These are phyloP conservation scores for Euleptes europaea DNA, from an alignment of 2,113 vertebrate genomes.

Conservation along the genomic window DNA sequence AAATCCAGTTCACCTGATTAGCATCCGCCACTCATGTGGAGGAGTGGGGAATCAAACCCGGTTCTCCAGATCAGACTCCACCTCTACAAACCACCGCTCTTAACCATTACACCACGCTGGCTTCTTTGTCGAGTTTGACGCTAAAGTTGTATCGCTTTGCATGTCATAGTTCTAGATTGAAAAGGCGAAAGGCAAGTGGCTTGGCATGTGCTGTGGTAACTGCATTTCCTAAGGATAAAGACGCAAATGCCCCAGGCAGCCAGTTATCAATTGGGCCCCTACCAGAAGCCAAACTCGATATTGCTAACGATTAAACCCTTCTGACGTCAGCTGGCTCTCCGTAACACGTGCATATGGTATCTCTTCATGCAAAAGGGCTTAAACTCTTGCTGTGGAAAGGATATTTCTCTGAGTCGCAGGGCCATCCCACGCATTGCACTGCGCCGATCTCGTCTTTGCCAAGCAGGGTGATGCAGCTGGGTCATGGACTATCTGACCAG, in stretches of 20 bases:
- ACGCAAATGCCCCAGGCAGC: not conserved
- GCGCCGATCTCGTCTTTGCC: too few species aligned
- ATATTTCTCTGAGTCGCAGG: too few species aligned
- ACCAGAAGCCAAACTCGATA: slow-evolving; percentile 7
- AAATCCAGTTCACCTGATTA: too few species aligned
- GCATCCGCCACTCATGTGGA: too few species aligned
- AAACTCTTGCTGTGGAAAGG: not conserved
- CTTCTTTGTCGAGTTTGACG: not conserved
- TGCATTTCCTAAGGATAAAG: not conserved
- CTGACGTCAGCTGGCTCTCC: not conserved
- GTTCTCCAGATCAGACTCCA: too few species aligned
- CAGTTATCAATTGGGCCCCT: not conserved
- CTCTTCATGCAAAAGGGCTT: not conserved
- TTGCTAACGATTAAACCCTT: not conserved
- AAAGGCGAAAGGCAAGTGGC: not conserved
- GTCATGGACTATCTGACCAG: too few species aligned
- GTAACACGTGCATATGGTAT: not conserved
- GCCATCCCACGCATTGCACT: too few species aligned
- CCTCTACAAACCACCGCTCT: too few species aligned
- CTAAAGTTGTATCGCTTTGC: not conserved
- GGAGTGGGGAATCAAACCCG: too few species aligned
- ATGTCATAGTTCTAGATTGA: not conserved
- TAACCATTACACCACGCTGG: too few species aligned
- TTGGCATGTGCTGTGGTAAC: not conserved
- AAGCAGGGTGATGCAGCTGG: too few species aligned